phyloP scores from a whole-genome alignment of 2,797 vertebrate species.

The Halcyon chelicuti region DNA sequence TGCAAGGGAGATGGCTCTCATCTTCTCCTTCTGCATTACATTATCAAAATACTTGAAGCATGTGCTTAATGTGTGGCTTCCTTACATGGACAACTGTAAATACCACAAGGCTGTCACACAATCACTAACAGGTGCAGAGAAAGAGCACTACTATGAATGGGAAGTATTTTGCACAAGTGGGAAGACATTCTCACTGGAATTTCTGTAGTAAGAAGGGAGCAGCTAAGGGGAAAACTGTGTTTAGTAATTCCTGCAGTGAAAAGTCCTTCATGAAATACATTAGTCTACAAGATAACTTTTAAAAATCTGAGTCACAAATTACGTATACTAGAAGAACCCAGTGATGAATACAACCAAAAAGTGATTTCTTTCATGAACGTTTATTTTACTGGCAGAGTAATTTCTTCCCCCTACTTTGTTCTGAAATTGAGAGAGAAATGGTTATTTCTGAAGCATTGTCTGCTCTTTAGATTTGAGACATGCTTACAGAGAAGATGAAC shows the following conservation, averaged over 20 bases:
- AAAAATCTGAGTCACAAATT: neutral
- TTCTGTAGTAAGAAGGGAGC: neutral
- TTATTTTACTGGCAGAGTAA: neutral
- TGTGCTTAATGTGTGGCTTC: neutral
- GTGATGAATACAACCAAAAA: neutral
- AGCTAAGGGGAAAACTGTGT: neutral
- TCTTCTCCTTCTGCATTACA: neutral
- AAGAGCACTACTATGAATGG: neutral
- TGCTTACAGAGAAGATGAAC: neutral
- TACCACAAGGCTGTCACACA: neutral
- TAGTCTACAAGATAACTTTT: neutral
- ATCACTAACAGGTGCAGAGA: neutral
- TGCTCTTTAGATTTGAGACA: neutral
- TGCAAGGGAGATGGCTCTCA: neutral
- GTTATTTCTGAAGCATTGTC: neutral
- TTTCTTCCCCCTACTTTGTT: neutral
- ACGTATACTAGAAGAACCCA: neutral
- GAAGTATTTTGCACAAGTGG: neutral
- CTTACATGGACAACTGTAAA: neutral
- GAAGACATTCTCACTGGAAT: neutral
- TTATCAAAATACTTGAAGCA: neutral
- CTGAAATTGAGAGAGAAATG: neutral
- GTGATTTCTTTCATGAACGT: fast-evolving
- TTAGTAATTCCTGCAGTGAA: neutral
- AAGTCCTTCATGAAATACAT: neutral